Percentiles rank a stretch among this genome's conserved stretches.
phyloP scores from a whole-genome alignment of 2,113 vertebrate genomes.

The Sigmodon hispidus region DNA sequence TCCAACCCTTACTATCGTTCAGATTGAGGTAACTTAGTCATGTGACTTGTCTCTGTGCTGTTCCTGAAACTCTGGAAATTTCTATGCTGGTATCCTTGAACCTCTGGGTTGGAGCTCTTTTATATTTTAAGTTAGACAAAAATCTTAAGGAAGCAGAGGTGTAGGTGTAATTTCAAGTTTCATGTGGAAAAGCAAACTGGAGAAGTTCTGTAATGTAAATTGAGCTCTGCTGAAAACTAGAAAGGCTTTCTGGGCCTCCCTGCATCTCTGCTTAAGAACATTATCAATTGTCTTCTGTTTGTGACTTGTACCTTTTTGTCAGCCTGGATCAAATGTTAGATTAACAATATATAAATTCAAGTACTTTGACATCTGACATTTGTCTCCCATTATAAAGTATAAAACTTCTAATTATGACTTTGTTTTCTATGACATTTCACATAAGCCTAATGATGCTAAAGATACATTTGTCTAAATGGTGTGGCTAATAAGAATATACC shows the following conservation, averaged over 20 bases:
- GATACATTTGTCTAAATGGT: background rate
- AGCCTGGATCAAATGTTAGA: background rate
- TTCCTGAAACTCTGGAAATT: slow-evolving; percentile 7
- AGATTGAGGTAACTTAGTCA: background rate
- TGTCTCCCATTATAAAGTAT: background rate
- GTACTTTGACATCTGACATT: background rate
- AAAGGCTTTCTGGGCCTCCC: background rate
- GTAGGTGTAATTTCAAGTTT: too few species aligned
- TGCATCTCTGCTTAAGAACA: background rate
- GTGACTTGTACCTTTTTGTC: background rate
- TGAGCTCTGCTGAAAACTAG: background rate
- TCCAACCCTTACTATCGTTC: background rate
- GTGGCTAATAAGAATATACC: background rate
- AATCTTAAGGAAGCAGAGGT: background rate
- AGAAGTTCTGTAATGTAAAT: background rate
- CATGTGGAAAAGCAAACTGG: background rate
- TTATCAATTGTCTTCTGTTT: background rate
- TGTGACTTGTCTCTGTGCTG: background rate
- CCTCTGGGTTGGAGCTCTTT: background rate
- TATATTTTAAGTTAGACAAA: slow-evolving; percentile 7
- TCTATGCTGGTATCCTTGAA: background rate
- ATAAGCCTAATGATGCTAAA: background rate
- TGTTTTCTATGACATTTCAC: background rate
- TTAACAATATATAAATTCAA: background rate
- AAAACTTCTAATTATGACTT: background rate